Evolutionary conservation across 2,888 invertebrate genomes (phyloP).

Genomic region (Nymphalis polychloros): DNA sequence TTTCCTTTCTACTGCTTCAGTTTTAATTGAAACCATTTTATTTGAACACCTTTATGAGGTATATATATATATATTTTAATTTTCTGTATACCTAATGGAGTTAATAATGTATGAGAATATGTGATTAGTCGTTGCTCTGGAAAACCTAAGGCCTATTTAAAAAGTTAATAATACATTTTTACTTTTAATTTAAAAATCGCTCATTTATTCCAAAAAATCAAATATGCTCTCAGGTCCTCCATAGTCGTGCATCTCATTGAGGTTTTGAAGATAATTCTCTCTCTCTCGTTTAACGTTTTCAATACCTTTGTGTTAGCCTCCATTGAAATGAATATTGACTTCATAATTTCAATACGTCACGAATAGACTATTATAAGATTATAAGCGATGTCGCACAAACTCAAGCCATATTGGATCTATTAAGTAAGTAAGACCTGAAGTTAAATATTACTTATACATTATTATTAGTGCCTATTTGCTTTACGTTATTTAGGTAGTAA

Average conservation of each 20-base stretch:
- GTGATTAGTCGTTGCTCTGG: no score
- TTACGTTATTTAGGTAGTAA: background rate
- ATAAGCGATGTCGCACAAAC: conserved; percentile 11
- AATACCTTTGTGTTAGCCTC: conserved; percentile 20
- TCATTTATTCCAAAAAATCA: conserved; percentile 10
- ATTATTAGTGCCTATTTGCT: background rate
- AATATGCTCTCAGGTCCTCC: conserved; percentile 14
- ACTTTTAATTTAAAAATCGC: background rate
- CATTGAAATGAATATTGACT: conserved; percentile 2
- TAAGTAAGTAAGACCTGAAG: no score
- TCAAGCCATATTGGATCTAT: background rate
- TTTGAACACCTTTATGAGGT: no score
- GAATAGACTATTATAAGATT: conserved; percentile 7
- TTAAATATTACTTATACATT: conserved; percentile 1
- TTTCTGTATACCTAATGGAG: no score
- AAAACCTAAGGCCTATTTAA: no score
- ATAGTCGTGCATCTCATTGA: conserved; percentile 24
- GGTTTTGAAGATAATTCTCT: conserved; percentile 23
- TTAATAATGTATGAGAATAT: no score
- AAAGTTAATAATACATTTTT: no score
- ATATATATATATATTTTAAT: no score
- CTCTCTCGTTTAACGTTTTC: conserved; percentile 28
- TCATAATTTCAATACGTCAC: conserved; percentile 5
- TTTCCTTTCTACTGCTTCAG: background rate
- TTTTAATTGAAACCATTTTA: background rate